Percentiles rank a stretch among this genome's conserved stretches.
These are phyloP conservation scores for Ormyrus thymus DNA, from an alignment of 2,888 invertebrate species.

Conservation along the genomic window DNA sequence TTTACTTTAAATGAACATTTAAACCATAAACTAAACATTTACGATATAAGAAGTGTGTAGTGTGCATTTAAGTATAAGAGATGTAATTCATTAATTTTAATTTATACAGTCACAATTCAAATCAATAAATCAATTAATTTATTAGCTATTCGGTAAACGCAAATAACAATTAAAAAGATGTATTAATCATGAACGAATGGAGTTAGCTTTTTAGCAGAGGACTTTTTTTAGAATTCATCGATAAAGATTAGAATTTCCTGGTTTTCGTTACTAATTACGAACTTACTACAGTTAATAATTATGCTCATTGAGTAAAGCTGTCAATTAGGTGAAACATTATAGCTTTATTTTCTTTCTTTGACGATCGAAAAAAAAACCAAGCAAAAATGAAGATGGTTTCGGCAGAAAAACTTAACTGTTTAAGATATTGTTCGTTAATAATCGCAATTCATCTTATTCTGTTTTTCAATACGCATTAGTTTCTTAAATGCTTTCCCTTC, in stretches of 20 bases:
- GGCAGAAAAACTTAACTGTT: constrained; percentile 9
- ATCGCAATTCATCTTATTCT: constrained; percentile 51
- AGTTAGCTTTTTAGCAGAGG: background rate
- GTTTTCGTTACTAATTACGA: constrained; percentile 19
- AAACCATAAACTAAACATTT: too few species aligned
- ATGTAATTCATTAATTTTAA: too few species aligned
- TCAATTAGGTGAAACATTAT: constrained; percentile 13
- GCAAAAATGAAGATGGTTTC: constrained; percentile 14
- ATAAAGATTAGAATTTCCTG: constrained; percentile 23
- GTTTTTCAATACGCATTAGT: constrained; percentile 58
- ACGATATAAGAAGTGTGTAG: too few species aligned
- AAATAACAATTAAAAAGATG: too few species aligned
- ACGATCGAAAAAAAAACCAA: constrained; percentile 12
- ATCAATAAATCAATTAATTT: too few species aligned
- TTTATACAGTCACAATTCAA: too few species aligned
- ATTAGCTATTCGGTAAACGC: too few species aligned
- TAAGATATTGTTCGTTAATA: constrained; percentile 55
- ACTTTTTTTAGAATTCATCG: constrained; percentile 18
- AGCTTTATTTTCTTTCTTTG: background rate
- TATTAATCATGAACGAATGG: background rate
- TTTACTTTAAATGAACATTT: too few species aligned
- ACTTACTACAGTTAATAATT: constrained; percentile 25
- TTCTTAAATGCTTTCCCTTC: constrained; percentile 67
- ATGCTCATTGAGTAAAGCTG: constrained; percentile 25
- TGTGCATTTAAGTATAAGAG: too few species aligned